phyloP scores from a whole-genome alignment of 2,888 invertebrate genomes.

The Homarus gammarus region DNA sequence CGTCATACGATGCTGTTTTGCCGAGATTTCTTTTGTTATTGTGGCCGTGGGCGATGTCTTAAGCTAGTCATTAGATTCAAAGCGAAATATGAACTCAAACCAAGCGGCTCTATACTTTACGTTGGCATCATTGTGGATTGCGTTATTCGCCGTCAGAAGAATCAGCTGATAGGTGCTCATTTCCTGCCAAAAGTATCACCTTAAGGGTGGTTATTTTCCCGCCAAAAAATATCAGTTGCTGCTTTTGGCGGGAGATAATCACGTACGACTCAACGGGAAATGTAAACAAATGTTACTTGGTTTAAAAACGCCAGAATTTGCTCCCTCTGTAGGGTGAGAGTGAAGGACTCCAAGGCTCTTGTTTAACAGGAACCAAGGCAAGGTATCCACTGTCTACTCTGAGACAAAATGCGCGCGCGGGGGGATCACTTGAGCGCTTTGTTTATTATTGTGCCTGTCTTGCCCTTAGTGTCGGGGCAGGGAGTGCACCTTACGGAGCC shows the following conservation, averaged over 20 bases:
- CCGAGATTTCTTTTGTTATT: neutral
- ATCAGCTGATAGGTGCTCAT: neutral
- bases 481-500: too few species aligned
- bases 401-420: neutral
- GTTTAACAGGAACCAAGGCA: neutral
- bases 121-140: neutral
- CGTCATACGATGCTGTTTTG: neutral
- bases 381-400: neutral
- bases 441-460: too few species aligned
- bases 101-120: neutral
- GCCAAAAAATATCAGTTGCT: neutral
- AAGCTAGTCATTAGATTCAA: neutral
- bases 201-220: neutral
- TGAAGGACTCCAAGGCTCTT: too few species aligned
- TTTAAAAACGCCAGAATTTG: neutral
- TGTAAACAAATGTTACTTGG: neutral
- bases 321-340: neutral
- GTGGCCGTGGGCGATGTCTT: neutral
- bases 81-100: neutral
- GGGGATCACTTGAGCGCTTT: too few species aligned
- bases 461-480: too few species aligned
- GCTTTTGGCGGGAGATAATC: slow-evolving; percentile 1
- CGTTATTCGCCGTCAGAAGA: neutral
- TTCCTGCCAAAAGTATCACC: neutral
- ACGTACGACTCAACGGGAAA: neutral